Conservation (phyloP, 2,888 invertebrate genomes). For the Acleris holmiana region DNA sequence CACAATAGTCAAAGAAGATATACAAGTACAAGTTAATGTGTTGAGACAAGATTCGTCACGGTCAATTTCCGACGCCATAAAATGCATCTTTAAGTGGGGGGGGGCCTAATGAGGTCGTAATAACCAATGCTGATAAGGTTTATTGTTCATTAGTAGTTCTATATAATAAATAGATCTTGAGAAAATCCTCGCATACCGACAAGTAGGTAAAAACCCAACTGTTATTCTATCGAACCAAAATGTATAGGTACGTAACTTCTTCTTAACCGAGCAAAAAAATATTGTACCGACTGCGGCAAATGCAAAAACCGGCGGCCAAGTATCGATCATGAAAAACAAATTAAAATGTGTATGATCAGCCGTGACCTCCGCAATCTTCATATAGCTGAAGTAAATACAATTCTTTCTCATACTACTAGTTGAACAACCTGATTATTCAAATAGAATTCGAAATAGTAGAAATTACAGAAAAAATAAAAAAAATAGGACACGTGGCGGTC, state of each 20-base stretch:
- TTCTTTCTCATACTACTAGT: constrained; percentile 33
- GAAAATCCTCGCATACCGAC: not conserved
- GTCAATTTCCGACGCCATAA: constrained; percentile 26
- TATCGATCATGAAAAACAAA: constrained; percentile 66
- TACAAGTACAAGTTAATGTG: not conserved
- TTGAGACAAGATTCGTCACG: constrained; percentile 1
- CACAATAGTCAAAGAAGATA: not conserved
- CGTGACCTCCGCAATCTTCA: not conserved
- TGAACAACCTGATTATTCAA: constrained; percentile 36
- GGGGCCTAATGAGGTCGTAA: constrained; percentile 40
- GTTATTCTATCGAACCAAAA: not conserved
- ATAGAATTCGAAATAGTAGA: constrained; percentile 43
- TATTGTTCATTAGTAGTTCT: constrained; percentile 18
- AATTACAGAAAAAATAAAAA: constrained; percentile 59
- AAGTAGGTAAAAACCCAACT: not conserved
- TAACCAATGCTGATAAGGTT: constrained; percentile 37
- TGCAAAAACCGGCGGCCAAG: constrained; percentile 51
- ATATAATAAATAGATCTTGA: not conserved
- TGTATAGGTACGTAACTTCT: constrained; percentile 7
- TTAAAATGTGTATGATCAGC: constrained; percentile 40
- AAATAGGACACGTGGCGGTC: constrained; percentile 81
- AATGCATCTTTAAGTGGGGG: constrained; percentile 34
- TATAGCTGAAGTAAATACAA: constrained; percentile 19
- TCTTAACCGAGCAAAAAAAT: constrained; percentile 11
- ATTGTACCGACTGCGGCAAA: constrained; percentile 35